These are phyloP conservation scores for Melanotaenia boesemani DNA, from an alignment of 2,797 vertebrate species.

Conservation along the genomic window DNA sequence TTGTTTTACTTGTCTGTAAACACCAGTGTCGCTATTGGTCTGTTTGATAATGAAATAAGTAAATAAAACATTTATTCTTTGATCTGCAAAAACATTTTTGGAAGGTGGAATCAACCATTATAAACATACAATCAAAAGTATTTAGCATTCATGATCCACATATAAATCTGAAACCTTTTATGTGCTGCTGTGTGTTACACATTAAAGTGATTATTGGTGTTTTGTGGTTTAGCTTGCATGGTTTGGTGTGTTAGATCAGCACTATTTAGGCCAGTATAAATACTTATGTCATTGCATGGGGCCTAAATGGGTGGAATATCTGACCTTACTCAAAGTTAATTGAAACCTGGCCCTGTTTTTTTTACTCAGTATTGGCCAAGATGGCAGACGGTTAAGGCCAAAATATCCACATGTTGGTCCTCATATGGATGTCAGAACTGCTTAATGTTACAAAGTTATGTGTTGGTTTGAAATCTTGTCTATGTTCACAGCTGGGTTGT, in stretches of 20 bases:
- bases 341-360: constrained; percentile 52
- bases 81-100: neutral
- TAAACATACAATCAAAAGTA: neutral
- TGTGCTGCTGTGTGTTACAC: constrained; percentile 3
- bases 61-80: neutral
- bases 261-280: constrained; percentile 64
- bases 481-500: constrained; percentile 23
- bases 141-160: neutral
- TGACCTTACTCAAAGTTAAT: constrained; percentile 58
- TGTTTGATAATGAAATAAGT: constrained; percentile 4
- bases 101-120: neutral
- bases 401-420: constrained; percentile 39
- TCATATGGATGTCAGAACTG: constrained; percentile 36
- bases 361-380: constrained; percentile 28
- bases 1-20: constrained; percentile 13
- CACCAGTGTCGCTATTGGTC: neutral
- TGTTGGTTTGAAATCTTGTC: constrained; percentile 19
- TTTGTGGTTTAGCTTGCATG: constrained; percentile 27
- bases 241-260: constrained; percentile 50
- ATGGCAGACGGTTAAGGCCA: constrained; percentile 37
- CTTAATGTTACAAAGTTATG: neutral
- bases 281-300: constrained; percentile 58
- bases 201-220: constrained; percentile 29
- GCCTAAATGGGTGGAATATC: constrained; percentile 57
- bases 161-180: constrained; percentile 5